These are phyloP conservation scores for Murina feae DNA, from an alignment of 2,113 vertebrate genomes.

Conservation along the genomic window DNA sequence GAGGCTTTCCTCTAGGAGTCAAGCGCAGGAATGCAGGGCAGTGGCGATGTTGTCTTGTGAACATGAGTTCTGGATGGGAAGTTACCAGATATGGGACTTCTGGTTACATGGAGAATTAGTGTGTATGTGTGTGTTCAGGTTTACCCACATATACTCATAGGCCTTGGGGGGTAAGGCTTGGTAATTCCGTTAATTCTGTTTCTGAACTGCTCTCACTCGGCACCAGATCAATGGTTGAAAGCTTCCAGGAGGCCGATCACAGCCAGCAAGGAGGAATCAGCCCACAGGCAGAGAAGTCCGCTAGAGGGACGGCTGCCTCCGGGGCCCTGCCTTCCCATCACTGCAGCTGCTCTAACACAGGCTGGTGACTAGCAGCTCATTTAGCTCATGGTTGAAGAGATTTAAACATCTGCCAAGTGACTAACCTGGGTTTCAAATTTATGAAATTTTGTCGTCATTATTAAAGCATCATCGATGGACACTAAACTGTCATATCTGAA, in stretches of 20 bases:
- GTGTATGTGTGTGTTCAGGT: not conserved
- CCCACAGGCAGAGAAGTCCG: not conserved
- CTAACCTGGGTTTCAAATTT: not conserved
- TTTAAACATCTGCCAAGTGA: not conserved
- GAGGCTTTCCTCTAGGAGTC: not conserved
- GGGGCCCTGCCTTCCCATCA: not conserved
- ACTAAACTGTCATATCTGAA: not conserved
- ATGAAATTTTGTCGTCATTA: not conserved
- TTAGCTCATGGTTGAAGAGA: not conserved
- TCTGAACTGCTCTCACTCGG: not conserved
- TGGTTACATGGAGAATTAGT: not conserved
- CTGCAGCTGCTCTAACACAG: not conserved
- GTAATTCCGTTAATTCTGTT: not conserved
- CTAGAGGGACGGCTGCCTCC: fast-evolving
- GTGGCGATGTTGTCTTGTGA: not conserved
- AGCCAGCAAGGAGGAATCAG: not conserved
- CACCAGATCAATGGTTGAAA: not conserved
- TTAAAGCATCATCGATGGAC: not conserved
- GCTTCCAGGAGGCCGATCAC: not conserved
- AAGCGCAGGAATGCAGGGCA: not conserved
- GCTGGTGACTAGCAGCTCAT: not conserved
- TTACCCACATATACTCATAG: not conserved
- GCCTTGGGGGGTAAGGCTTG: fast-evolving
- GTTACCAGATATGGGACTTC: not conserved
- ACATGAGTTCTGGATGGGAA: not conserved